Evolutionary conservation across 2,888 invertebrate species (phyloP).

Genomic region (Cataglyphis altisquamis): DNA sequence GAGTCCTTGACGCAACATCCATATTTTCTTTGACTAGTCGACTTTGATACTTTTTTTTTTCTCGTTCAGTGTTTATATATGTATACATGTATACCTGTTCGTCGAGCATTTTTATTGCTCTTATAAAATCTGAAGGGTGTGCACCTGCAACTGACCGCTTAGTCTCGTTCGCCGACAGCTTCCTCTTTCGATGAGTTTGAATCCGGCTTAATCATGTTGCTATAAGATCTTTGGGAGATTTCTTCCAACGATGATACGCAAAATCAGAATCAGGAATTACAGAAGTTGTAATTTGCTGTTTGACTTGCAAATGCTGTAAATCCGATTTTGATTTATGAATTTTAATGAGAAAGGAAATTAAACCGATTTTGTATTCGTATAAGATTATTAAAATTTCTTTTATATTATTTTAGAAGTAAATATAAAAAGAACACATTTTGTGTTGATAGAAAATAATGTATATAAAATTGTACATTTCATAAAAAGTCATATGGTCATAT

Average conservation of each 20-base stretch:
- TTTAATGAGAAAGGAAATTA: not conserved
- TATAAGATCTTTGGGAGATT: conserved; percentile 13
- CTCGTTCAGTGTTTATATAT: not conserved
- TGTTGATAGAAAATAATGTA: not conserved
- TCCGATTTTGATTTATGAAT: conserved; percentile 28
- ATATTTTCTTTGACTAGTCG: not conserved
- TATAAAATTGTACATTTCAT: not conserved
- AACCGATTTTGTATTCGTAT: not conserved
- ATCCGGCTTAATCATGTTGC: conserved; percentile 24
- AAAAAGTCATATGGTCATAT: not conserved
- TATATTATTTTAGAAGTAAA: not conserved
- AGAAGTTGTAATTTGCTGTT: conserved; percentile 19
- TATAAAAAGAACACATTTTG: not conserved
- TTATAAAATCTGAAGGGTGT: conserved; percentile 35
- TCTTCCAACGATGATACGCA: conserved; percentile 30
- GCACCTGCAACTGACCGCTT: conserved; percentile 46
- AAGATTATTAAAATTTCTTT: not conserved
- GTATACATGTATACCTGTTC: conserved; percentile 1
- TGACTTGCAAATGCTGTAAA: conserved; percentile 5
- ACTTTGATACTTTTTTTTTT: conserved; percentile 20
- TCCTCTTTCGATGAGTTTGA: conserved; percentile 42
- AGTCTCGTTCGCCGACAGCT: conserved; percentile 47
- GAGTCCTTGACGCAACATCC: not conserved
- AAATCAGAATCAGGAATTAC: conserved; percentile 41
- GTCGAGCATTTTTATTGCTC: conserved; percentile 40